Base-by-base conservation (phyloP, 2,888 invertebrate genomes). In the Linnaemya vulpina region DNA sequence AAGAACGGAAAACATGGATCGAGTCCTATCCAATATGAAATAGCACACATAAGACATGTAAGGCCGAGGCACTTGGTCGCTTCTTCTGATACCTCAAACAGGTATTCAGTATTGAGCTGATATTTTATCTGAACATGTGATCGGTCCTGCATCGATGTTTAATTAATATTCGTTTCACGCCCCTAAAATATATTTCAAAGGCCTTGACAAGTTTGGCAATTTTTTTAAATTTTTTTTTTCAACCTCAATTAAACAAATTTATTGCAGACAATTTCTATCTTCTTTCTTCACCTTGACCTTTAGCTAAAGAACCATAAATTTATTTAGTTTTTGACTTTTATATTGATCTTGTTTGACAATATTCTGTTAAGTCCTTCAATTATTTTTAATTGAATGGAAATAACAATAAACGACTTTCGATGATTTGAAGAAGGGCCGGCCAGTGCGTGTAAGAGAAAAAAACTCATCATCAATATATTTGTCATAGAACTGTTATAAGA, bases 401-500 rank as follows among this genome's bases (percentile, higher is more conserved):
- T 63, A 40, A 51, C 22, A 74, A 25, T 10, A 35, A 30, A 20
- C 20, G n/a, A 25, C 15, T 65, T 62, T 20, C 49, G 22, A 62
- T 63, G 4, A 53, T 65, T 35, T 15, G 20, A 17, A 1, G 40
- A 63, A n/a, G n/a, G n/a, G n/a, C 17, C 35, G 75, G 65, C 43
- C 75, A 65, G n/a, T 62, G 43, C 15, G 38, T 8, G 20, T 30
- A 74, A 53, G 40, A 51, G n/a, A n/a, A n/a, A 17, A 3, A 40
- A 38, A 75, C 1, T 15, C 46, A 15, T 46, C 20, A 7, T 73
- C 46, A 71, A 58, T 58, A 43, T 49, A 49, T 17, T 9, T 15
- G 40, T 73, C 15, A 20, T 3, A 40, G 7, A 55, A 20, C 25
- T 49, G 49, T 9, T 1, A 17, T 10, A 20, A 0, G 17, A 49